phyloP scores from a whole-genome alignment of 2,113 vertebrate genomes.

The Desmodus rotundus region DNA sequence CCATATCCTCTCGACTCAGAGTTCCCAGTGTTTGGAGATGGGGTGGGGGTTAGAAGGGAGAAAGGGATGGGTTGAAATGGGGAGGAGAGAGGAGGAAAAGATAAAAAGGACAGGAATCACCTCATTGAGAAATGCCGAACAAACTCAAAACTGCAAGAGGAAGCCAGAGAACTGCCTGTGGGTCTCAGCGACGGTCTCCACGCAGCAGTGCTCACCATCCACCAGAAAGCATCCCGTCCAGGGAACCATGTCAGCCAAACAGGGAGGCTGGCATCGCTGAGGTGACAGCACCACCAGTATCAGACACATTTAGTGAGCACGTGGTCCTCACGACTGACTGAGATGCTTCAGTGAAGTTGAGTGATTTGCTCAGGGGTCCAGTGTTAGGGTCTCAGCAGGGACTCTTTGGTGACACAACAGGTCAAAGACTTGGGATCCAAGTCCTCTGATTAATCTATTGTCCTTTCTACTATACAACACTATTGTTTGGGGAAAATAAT shows the following conservation, averaged over 20 bases:
- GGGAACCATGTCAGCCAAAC: background rate
- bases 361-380: background rate
- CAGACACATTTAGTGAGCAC: background rate
- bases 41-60: background rate
- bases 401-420: background rate
- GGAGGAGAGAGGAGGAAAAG: background rate
- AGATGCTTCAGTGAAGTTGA: background rate
- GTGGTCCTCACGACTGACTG: background rate
- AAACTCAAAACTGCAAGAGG: background rate
- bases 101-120: background rate
- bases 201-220: fast-evolving
- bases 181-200: background rate
- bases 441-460: background rate
- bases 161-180: background rate
- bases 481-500: background rate
- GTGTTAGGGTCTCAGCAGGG: background rate
- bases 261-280: background rate
- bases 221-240: background rate
- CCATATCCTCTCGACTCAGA: too few relatives aligned
- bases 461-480: background rate
- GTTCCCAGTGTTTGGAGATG: background rate
- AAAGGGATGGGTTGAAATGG: background rate
- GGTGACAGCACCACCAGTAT: fast-evolving
- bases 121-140: background rate
- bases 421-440: background rate